A percentile compares a stretch with the other conserved stretches of the same genome.
Conservation (phyloP, 2,888 invertebrate genomes). For the Chrysodeixis includens region DNA sequence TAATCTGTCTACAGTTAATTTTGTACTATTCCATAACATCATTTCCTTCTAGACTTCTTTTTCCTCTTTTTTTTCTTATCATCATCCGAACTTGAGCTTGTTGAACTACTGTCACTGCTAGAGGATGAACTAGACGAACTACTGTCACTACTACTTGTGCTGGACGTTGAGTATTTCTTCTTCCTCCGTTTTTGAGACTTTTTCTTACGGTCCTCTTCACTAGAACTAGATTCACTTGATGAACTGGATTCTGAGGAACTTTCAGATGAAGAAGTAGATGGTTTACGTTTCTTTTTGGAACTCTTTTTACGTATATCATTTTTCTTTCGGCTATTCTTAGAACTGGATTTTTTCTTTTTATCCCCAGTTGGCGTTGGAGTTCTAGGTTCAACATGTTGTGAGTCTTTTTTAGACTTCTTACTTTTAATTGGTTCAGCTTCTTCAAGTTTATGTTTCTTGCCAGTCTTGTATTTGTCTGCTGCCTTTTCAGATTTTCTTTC, state of each 20-base stretch:
- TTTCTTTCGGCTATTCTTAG: constrained; percentile 58
- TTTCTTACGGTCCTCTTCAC: constrained; percentile 74
- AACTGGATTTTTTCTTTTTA: constrained; percentile 49
- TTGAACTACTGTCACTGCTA: constrained; percentile 70
- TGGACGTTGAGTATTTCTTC: constrained; percentile 76
- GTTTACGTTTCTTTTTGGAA: constrained; percentile 72
- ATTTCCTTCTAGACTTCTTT: constrained; percentile 66
- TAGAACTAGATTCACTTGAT: constrained; percentile 78
- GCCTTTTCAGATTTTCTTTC: constrained; percentile 31
- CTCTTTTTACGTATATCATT: constrained; percentile 49
- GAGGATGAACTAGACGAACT: constrained; percentile 73
- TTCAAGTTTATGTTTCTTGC: constrained; percentile 47
- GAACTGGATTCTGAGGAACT: constrained; percentile 77
- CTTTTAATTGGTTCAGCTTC: constrained; percentile 27
- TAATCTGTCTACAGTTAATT: constrained; percentile 6
- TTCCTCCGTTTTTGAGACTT: constrained; percentile 68
- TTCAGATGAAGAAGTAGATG: constrained; percentile 79
- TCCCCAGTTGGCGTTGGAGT: constrained; percentile 60
- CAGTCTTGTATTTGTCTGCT: constrained; percentile 20
- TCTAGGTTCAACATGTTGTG: constrained; percentile 44
- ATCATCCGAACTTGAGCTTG: constrained; percentile 78
- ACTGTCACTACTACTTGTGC: constrained; percentile 71
- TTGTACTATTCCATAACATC: constrained; percentile 60
- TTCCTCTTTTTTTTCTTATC: constrained; percentile 69
- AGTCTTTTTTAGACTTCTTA: constrained; percentile 37